phyloP scores from a whole-genome alignment of 2,888 invertebrate species.

The Eupithecia vulgata region DNA sequence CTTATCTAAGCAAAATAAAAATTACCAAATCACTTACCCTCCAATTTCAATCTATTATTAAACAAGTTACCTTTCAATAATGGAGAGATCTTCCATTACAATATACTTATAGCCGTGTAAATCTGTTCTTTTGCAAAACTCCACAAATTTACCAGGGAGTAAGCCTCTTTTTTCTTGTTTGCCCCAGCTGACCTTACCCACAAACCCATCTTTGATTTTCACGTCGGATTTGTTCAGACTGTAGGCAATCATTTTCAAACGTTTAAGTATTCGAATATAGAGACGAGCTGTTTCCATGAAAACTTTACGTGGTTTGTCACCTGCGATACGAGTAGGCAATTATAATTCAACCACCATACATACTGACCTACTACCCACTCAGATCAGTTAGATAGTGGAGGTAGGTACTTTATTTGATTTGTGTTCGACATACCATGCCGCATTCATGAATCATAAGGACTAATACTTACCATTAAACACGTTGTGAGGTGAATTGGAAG shows the following conservation, averaged over 20 bases:
- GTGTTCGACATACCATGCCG: conserved; percentile 1
- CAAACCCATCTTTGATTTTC: conserved; percentile 25
- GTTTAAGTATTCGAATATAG: conserved; percentile 36
- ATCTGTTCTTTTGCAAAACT: conserved; percentile 87
- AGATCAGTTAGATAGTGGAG: conserved; percentile 58
- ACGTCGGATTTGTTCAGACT: conserved; percentile 16
- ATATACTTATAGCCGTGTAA: conserved; percentile 89
- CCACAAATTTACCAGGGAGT: conserved; percentile 62
- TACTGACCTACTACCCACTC: conserved; percentile 16
- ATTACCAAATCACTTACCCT: too few species aligned
- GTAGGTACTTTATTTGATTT: conserved; percentile 32
- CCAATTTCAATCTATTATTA: too few species aligned
- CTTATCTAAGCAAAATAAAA: too few species aligned
- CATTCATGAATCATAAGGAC: background rate
- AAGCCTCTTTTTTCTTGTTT: conserved; percentile 48
- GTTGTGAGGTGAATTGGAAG: background rate
- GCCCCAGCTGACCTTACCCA: conserved; percentile 26
- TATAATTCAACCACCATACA: conserved; percentile 45
- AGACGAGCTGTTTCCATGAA: conserved; percentile 43
- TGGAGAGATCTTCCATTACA: conserved; percentile 82
- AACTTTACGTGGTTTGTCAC: conserved; percentile 44
- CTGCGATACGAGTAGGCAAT: conserved; percentile 56
- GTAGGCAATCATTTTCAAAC: conserved; percentile 26
- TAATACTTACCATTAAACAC: background rate
- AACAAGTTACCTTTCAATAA: conserved; percentile 83